Evolutionary conservation across 2,888 invertebrate species (phyloP).

Genomic region (Chrysodeixis includens): DNA sequence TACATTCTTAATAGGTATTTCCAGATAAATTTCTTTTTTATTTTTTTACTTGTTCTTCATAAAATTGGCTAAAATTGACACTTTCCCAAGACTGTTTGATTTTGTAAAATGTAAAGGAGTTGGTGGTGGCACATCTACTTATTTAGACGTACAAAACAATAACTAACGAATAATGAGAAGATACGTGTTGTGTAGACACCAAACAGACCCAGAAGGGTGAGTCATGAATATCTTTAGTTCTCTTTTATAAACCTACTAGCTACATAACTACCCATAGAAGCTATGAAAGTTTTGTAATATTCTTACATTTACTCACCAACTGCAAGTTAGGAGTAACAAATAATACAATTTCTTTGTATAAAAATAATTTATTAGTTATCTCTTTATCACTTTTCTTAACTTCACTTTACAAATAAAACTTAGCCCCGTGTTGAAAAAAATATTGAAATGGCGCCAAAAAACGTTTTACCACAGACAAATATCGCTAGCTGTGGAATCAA

Average conservation of each 20-base stretch:
- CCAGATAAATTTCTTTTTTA: background rate
- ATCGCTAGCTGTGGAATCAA: background rate
- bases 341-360: background rate
- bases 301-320: background rate
- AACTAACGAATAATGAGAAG: background rate
- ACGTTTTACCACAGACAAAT: background rate
- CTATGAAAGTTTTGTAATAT: no score
- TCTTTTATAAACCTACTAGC: background rate
- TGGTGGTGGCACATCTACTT: background rate
- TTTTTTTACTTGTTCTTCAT: no score
- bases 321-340: background rate
- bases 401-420: background rate
- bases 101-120: background rate
- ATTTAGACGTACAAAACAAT: background rate
- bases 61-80: no score
- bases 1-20: background rate
- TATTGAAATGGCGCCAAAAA: background rate
- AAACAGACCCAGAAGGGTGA: background rate
- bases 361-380: background rate
- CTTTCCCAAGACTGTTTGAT: no score
- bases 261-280: no score
- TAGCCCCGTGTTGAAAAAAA: no score
- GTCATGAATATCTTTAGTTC: background rate
- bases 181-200: background rate
- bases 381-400: background rate